These are phyloP conservation scores for Rhagium mordax DNA, from an alignment of 2,888 invertebrate species.

Conservation along the genomic window DNA sequence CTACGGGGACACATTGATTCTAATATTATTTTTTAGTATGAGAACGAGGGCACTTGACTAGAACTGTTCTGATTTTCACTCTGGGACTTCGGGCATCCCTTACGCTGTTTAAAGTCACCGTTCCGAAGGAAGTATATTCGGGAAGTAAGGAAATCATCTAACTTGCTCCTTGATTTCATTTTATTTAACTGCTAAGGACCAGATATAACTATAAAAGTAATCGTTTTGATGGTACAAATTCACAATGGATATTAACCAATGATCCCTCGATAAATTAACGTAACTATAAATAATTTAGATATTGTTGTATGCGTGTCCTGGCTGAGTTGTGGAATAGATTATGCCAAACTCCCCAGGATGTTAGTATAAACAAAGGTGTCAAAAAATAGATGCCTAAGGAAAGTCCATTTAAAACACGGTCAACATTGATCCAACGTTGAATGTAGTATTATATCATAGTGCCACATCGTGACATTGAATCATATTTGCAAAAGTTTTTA, in stretches of 20 bases:
- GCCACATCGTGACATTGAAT: too few relatives aligned
- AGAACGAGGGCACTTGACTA: background rate
- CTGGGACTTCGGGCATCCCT: background rate
- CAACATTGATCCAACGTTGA: too few relatives aligned
- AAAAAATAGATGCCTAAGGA: too few relatives aligned
- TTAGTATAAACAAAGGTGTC: too few relatives aligned
- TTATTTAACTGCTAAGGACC: background rate
- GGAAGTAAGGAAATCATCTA: constrained; percentile 3
- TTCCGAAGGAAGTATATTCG: background rate
- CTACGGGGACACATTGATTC: background rate
- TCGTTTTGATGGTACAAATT: background rate
- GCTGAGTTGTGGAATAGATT: too few relatives aligned
- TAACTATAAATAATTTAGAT: background rate
- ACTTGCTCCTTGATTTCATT: background rate
- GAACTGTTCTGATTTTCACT: background rate
- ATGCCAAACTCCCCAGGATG: too few relatives aligned
- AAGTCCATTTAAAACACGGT: too few relatives aligned
- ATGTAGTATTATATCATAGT: too few relatives aligned
- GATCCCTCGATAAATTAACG: background rate
- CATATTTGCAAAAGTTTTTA: too few relatives aligned
- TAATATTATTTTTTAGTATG: background rate
- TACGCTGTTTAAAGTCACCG: background rate
- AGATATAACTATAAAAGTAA: background rate
- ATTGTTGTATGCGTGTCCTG: background rate
- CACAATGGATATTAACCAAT: background rate